Conservation (phyloP, 2,888 invertebrate genomes). For the Merodon equestris region DNA sequence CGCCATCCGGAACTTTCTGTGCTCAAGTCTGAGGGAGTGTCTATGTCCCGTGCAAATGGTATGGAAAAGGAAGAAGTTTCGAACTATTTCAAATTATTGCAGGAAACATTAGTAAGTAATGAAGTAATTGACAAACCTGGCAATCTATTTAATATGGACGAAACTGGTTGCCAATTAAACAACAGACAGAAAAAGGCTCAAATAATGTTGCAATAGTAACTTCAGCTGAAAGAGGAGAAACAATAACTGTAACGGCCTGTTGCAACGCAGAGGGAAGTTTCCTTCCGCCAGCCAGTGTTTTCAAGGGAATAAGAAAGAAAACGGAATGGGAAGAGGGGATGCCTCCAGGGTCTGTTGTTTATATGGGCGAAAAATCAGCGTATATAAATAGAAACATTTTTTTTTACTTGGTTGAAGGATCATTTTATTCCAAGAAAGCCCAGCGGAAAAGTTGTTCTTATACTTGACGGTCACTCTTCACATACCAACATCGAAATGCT, state of each 20-base stretch:
- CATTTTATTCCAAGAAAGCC: constrained; percentile 16
- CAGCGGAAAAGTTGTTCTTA: neutral
- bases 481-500: constrained; percentile 15
- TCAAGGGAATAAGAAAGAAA: neutral
- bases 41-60: neutral
- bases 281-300: constrained; percentile 10
- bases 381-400: neutral
- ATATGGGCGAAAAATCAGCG: constrained; percentile 12
- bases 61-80: neutral
- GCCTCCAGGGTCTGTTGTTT: constrained; percentile 1
- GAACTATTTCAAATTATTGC: constrained; percentile 6
- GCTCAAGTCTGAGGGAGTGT: neutral
- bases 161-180: constrained; percentile 12
- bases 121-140: constrained; percentile 18
- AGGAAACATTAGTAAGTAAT: constrained; percentile 6
- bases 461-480: constrained; percentile 19
- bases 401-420: constrained; percentile 14
- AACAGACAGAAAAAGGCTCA: too few species aligned
- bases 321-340: neutral
- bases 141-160: constrained; percentile 14
- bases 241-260: neutral
- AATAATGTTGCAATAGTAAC: neutral
- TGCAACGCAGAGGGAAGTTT: constrained; percentile 7
- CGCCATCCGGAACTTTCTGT: neutral
- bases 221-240: neutral